Conservation (phyloP, 2,113 vertebrate species). For the Osmerus eperlanus region DNA sequence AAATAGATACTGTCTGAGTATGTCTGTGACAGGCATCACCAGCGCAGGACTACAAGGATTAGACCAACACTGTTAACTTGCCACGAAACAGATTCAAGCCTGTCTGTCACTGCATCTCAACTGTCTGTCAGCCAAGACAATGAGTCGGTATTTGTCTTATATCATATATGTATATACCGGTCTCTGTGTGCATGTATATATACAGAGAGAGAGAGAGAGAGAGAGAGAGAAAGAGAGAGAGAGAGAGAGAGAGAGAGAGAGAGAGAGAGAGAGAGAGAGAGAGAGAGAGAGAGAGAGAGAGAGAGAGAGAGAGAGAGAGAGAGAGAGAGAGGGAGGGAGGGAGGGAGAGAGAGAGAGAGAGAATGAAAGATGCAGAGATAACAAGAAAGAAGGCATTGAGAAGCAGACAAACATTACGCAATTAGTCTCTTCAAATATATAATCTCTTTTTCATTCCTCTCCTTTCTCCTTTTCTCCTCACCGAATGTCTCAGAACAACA, state of each 20-base stretch:
- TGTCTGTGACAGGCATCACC: no score
- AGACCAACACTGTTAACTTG: no score
- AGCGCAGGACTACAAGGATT: no score
- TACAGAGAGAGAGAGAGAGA: background rate
- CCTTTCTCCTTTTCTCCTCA: no score
- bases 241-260: no score
- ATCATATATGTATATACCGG: no score
- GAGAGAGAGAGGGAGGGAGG: background rate
- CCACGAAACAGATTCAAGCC: no score
- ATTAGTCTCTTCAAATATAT: slow-evolving; percentile 2
- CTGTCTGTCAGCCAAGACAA: no score
- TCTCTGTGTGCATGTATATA: background rate
- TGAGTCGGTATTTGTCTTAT: no score
- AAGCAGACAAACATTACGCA: slow-evolving; percentile 9
- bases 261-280: background rate
- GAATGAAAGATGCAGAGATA: background rate
- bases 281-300: background rate
- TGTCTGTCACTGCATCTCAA: no score
- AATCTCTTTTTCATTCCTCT: background rate
- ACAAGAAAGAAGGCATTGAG: background rate
- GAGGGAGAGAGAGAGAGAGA: background rate
- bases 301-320: background rate
- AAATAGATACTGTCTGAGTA: no score
- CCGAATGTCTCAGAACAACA: no score
- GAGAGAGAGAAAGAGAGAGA: background rate